These are phyloP conservation scores for Dermolepida albohirtum DNA, from an alignment of 2,888 invertebrate species.

Conservation along the genomic window DNA sequence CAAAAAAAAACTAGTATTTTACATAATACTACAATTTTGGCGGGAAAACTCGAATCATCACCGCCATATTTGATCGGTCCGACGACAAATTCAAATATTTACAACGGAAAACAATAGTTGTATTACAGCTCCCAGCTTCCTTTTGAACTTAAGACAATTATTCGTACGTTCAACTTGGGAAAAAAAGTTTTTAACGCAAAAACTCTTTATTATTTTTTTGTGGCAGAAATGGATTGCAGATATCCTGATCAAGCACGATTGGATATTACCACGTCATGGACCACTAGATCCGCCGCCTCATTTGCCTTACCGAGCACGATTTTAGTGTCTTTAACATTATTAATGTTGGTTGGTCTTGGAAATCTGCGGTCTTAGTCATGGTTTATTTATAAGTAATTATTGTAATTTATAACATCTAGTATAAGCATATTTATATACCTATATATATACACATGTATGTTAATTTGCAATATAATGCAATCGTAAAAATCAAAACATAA, in stretches of 20 bases:
- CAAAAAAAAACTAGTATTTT: no score
- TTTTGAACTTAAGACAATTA: constrained; percentile 6
- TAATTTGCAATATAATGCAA: constrained; percentile 8
- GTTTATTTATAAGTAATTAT: constrained; percentile 41
- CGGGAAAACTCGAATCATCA: no score
- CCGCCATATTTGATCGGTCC: no score
- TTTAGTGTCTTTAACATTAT: constrained; percentile 22
- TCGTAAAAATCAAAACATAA: constrained; percentile 1
- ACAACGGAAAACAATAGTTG: not conserved
- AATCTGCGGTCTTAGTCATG: constrained; percentile 26
- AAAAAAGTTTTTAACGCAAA: constrained; percentile 17
- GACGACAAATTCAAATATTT: no score
- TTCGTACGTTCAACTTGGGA: constrained; percentile 21
- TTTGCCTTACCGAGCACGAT: constrained; percentile 19
- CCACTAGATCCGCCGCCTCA: constrained; percentile 32
- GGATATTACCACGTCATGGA: constrained; percentile 50
- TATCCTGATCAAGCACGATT: constrained; percentile 74
- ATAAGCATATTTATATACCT: constrained; percentile 17
- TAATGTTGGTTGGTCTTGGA: not conserved
- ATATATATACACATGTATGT: constrained; percentile 19
- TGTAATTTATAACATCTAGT: constrained; percentile 13
- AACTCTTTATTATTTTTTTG: constrained; percentile 32
- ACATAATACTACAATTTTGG: no score
- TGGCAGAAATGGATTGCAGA: constrained; percentile 75
- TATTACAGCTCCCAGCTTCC: not conserved